A percentile compares a stretch with the other conserved stretches of the same genome.
phyloP scores from a whole-genome alignment of 2,797 vertebrate species.

The Otolemur crassicaudatus region DNA sequence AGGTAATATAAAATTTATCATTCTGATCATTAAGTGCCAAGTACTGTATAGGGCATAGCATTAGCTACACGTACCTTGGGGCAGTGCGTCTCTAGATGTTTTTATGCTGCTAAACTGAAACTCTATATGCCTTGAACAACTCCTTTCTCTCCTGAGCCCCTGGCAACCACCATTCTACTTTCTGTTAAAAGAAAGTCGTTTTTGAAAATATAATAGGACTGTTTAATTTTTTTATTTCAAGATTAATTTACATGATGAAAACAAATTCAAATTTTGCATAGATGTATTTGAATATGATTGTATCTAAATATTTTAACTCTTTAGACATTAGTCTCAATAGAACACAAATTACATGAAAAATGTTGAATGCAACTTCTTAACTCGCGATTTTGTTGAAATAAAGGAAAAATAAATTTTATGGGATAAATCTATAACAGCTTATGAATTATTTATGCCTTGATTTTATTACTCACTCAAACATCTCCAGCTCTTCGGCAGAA shows the following conservation, averaged over 20 bases:
- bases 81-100: neutral
- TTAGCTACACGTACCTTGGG: neutral
- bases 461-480: constrained; percentile 66
- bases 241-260: constrained; percentile 25
- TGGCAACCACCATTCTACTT: constrained; percentile 2
- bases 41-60: neutral
- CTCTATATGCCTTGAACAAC: neutral
- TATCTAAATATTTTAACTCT: constrained; percentile 59
- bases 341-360: constrained; percentile 36
- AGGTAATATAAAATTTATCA: neutral
- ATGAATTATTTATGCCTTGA: constrained; percentile 68
- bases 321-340: constrained; percentile 23
- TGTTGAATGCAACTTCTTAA: constrained; percentile 40
- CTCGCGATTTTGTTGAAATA: constrained; percentile 56
- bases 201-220: neutral
- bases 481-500: constrained; percentile 51
- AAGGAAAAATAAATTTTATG: constrained; percentile 42
- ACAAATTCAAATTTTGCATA: constrained; percentile 33
- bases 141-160: neutral
- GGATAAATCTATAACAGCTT: constrained; percentile 39
- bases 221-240: neutral
- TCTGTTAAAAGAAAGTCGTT: constrained; percentile 5
- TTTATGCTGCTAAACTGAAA: neutral
- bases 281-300: constrained; percentile 26
- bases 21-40: neutral